Evolutionary conservation across 2,888 invertebrate genomes (phyloP).

Genomic region (Cephus sareptanus): DNA sequence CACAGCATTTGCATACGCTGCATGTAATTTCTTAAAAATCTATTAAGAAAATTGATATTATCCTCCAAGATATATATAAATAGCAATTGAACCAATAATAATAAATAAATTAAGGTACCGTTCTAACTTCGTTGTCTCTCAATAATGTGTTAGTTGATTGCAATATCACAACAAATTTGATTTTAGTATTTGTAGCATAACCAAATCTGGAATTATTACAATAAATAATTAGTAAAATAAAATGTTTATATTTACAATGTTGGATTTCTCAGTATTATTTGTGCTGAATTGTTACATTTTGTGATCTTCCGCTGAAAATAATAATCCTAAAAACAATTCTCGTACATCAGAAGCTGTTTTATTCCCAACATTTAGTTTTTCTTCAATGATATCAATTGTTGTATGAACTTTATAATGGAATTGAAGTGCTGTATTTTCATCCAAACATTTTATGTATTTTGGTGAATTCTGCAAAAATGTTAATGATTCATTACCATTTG

Average conservation of each 20-base stretch:
- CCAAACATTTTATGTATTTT: conserved; percentile 82
- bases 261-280: conserved; percentile 3
- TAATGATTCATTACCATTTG: conserved; percentile 6
- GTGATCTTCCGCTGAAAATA: conserved; percentile 95
- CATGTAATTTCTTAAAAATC: conserved; percentile 92
- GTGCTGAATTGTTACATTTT: conserved; percentile 77
- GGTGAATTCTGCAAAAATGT: conserved; percentile 84
- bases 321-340: conserved; percentile 90
- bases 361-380: conserved; percentile 75
- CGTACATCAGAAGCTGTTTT: conserved; percentile 80
- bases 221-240: neutral
- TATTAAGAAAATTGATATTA: conserved; percentile 48
- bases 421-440: conserved; percentile 85
- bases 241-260: conserved; percentile 13
- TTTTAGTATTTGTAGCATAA: conserved; percentile 96
- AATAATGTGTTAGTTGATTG: conserved; percentile 89
- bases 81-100: conserved; percentile 12
- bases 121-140: conserved; percentile 93
- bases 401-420: conserved; percentile 95
- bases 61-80: conserved; percentile 12
- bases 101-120: conserved; percentile 68
- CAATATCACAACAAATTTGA: conserved; percentile 93
- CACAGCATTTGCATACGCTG: conserved; percentile 92
- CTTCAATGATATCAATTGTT: conserved; percentile 90
- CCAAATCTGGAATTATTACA: conserved; percentile 76